Conservation (phyloP, 2,113 vertebrate species). For the Sturnira hondurensis region DNA sequence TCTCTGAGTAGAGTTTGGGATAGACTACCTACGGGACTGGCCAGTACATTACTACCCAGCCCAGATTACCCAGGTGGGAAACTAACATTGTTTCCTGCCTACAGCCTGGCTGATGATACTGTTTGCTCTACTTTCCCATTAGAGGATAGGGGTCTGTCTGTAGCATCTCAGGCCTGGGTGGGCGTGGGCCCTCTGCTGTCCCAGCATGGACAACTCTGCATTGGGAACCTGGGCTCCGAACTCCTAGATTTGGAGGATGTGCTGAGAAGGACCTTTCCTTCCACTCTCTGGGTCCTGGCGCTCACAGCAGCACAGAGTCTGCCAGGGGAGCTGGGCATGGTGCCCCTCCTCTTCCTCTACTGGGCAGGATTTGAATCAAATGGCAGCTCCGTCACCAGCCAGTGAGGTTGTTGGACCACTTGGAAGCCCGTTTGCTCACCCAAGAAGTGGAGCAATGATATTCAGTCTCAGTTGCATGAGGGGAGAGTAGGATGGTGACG, state of each 20-base stretch:
- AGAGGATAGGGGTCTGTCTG: conserved; percentile 1
- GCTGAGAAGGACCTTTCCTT: background rate
- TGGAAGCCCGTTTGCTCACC: background rate
- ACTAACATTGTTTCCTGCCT: conserved; percentile 1
- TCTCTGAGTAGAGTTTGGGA: background rate
- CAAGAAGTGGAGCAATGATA: background rate
- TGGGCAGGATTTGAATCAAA: background rate
- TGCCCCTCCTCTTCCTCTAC: background rate
- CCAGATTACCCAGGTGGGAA: background rate
- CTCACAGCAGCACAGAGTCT: background rate
- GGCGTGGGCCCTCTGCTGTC: background rate
- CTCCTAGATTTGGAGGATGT: background rate
- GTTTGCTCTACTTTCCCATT: background rate
- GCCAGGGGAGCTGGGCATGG: background rate
- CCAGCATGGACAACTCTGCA: background rate
- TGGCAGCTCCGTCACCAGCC: background rate
- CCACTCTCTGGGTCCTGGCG: background rate
- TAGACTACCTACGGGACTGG: background rate
- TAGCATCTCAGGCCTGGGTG: background rate
- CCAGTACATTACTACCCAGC: background rate
- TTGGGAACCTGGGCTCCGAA: background rate
- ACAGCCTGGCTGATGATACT: background rate
- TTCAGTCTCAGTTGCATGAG: background rate
- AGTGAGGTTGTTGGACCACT: background rate
- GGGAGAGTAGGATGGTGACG: background rate